phyloP scores from a whole-genome alignment of 2,888 invertebrate species.

The Yponomeuta plumbellus region DNA sequence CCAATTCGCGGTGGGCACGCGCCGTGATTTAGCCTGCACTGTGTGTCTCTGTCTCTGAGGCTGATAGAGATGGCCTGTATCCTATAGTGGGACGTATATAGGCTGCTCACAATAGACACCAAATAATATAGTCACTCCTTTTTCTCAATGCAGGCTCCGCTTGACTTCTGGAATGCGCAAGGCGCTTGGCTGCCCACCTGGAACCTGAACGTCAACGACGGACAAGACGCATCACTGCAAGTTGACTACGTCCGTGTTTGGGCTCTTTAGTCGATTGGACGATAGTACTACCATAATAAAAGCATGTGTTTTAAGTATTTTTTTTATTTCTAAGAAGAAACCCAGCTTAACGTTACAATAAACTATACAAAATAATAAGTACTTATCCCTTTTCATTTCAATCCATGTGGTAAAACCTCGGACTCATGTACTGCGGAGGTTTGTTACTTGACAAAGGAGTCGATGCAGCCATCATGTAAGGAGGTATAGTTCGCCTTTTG shows the following conservation, averaged over 20 bases:
- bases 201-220: conserved; percentile 67
- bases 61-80: too few relatives aligned
- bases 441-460: conserved; percentile 57
- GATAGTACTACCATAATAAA: background rate
- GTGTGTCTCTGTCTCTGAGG: too few relatives aligned
- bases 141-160: conserved; percentile 50
- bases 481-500: conserved; percentile 61
- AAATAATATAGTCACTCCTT: background rate
- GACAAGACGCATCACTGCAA: conserved; percentile 77
- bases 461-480: conserved; percentile 55
- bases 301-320: too few relatives aligned
- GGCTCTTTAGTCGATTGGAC: conserved; percentile 60
- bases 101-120: too few relatives aligned
- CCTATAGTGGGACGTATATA: too few relatives aligned
- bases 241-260: conserved; percentile 82
- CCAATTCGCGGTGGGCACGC: too few relatives aligned
- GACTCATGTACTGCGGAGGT: conserved; percentile 66
- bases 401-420: conserved; percentile 77
- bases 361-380: background rate
- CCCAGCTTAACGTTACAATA: background rate
- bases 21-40: too few relatives aligned
- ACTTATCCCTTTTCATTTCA: conserved; percentile 25
- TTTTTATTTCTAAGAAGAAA: conserved; percentile 7
- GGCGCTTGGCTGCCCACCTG: conserved; percentile 77
- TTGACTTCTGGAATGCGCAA: conserved; percentile 79